phyloP scores from a whole-genome alignment of 1,140 invertebrate genomes.

The Archegozetes longisetosus region DNA sequence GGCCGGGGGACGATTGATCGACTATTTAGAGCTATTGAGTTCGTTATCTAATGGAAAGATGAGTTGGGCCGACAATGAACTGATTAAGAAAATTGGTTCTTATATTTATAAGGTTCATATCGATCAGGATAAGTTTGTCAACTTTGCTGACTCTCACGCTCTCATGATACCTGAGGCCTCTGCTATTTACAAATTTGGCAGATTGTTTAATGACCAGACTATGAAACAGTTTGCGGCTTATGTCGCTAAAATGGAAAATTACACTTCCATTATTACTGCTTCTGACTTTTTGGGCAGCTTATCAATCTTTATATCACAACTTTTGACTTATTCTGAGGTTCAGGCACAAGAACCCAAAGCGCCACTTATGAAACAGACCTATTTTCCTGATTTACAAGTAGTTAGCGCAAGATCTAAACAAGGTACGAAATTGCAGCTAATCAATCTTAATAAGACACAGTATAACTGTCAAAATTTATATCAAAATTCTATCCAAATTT shows the following conservation, averaged over 20 bases:
- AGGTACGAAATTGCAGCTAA: too few relatives aligned
- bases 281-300: not conserved
- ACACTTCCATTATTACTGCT: not conserved
- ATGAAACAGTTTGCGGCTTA: constrained; percentile 11
- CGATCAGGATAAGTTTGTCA: constrained; percentile 7
- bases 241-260: not conserved
- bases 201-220: constrained; percentile 12
- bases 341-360: not conserved
- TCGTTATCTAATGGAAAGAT: constrained; percentile 5
- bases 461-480: too few relatives aligned
- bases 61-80: constrained; percentile 1
- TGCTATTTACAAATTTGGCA: constrained; percentile 2
- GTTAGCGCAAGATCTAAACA: not conserved
- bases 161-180: constrained; percentile 2
- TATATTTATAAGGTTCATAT: constrained; percentile 6
- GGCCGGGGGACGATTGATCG: constrained; percentile 12
- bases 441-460: too few relatives aligned
- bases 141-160: constrained; percentile 10
- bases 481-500: too few relatives aligned
- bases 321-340: not conserved
- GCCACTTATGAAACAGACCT: not conserved
- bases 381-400: not conserved
- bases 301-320: not conserved
- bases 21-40: constrained; percentile 8
- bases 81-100: constrained; percentile 8